Evolutionary conservation across 2,113 vertebrate genomes (phyloP).

Genomic region (Dasyornis broadbenti): DNA sequence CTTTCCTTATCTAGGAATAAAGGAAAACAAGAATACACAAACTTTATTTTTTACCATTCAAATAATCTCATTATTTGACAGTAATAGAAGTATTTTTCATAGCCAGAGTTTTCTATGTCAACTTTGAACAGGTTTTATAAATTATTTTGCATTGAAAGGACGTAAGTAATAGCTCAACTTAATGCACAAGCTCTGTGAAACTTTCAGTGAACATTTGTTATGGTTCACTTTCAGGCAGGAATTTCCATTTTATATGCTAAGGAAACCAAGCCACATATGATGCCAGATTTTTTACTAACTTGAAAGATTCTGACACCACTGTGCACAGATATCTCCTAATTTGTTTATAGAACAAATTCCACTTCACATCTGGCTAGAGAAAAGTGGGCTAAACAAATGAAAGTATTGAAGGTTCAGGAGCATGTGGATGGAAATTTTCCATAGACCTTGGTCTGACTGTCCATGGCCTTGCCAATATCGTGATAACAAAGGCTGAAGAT

Average conservation of each 20-base stretch:
- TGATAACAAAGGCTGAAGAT: neutral
- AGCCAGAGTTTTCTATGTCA: neutral
- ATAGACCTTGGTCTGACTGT: neutral
- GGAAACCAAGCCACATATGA: neutral
- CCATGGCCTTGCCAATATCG: neutral
- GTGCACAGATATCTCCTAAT: neutral
- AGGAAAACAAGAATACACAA: neutral
- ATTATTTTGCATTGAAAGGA: neutral
- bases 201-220: neutral
- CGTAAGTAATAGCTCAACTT: neutral
- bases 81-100: neutral
- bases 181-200: neutral
- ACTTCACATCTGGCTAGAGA: neutral
- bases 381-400: neutral
- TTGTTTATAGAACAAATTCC: neutral
- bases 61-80: neutral
- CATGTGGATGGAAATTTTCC: neutral
- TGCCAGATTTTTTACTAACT: neutral
- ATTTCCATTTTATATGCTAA: neutral
- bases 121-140: neutral
- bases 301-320: neutral
- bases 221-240: neutral
- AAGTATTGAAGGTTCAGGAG: neutral
- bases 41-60: neutral
- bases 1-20: neutral